phyloP scores from a whole-genome alignment of 2,797 vertebrate genomes.

The Eulemur albifrons region DNA sequence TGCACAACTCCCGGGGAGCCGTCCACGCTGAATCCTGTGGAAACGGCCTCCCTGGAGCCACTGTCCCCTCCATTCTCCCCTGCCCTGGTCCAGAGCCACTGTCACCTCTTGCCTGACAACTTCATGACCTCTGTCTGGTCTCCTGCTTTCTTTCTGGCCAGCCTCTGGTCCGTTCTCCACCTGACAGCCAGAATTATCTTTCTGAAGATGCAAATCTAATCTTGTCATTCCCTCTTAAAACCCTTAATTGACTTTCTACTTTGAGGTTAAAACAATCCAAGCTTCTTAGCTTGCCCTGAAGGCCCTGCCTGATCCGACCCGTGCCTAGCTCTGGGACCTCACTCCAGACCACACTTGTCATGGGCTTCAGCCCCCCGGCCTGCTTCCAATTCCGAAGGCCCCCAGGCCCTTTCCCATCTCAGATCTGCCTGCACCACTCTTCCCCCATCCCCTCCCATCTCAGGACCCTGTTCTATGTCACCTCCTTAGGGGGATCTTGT shows the following conservation, averaged over 20 bases:
- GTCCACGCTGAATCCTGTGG: background rate
- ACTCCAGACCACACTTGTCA: accelerated
- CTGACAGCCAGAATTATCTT: background rate
- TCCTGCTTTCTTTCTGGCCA: background rate
- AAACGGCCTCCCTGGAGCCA: background rate
- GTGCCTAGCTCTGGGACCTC: background rate
- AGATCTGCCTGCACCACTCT: accelerated
- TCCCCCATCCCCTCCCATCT: background rate
- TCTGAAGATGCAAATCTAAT: background rate
- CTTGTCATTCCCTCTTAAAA: background rate
- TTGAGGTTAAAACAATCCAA: background rate
- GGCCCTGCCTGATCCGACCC: background rate
- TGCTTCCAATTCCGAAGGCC: background rate
- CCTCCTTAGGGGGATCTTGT: background rate
- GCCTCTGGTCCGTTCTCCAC: background rate
- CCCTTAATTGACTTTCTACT: background rate
- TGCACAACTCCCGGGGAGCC: background rate
- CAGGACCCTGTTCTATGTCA: background rate
- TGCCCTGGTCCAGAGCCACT: background rate
- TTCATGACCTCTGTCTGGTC: background rate
- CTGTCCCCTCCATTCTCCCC: background rate
- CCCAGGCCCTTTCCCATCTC: background rate
- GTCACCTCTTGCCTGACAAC: background rate
- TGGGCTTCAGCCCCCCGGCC: background rate
- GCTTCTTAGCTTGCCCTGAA: background rate